Evolutionary conservation across 37 sponge, comb jelly and placozoan genomes (phyloP).

Genomic region (Amphimedon queenslandica): DNA sequence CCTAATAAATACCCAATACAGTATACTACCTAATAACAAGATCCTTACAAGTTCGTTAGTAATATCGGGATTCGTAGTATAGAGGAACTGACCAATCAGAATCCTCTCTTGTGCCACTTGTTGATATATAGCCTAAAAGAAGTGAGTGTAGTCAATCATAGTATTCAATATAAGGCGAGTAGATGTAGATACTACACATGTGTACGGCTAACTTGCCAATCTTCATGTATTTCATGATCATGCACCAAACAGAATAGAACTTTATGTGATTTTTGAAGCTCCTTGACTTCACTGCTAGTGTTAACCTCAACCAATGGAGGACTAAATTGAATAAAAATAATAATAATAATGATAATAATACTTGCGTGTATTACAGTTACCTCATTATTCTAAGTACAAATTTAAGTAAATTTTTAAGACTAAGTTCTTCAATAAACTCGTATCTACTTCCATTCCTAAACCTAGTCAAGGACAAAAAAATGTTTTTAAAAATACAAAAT

Average conservation of each 20-base stretch:
- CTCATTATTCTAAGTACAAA: constrained; percentile 8
- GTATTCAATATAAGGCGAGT: background rate
- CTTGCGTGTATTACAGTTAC: background rate
- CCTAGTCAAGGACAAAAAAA: background rate
- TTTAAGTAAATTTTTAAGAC: background rate
- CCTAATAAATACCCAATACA: no score
- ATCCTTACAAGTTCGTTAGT: background rate
- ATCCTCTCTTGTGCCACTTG: constrained; percentile 25
- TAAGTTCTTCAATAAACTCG: constrained; percentile 7
- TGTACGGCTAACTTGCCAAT: constrained; percentile 30
- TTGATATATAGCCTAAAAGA: background rate
- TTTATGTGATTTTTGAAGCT: constrained; percentile 27
- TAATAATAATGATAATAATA: background rate
- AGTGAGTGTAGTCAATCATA: background rate
- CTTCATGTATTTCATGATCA: constrained; percentile 24
- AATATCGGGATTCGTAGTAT: constrained; percentile 29
- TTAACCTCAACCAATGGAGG: constrained; percentile 16
- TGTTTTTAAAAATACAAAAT: background rate
- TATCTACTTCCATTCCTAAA: background rate
- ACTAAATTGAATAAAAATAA: background rate
- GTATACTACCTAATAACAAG: no score
- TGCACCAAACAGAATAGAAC: constrained; percentile 40
- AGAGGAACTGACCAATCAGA: constrained; percentile 26
- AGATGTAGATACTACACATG: background rate
- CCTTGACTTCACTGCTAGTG: constrained; percentile 16